These are phyloP conservation scores for Dromaius novaehollandiae DNA, from an alignment of 2,113 vertebrate genomes.

Conservation along the genomic window DNA sequence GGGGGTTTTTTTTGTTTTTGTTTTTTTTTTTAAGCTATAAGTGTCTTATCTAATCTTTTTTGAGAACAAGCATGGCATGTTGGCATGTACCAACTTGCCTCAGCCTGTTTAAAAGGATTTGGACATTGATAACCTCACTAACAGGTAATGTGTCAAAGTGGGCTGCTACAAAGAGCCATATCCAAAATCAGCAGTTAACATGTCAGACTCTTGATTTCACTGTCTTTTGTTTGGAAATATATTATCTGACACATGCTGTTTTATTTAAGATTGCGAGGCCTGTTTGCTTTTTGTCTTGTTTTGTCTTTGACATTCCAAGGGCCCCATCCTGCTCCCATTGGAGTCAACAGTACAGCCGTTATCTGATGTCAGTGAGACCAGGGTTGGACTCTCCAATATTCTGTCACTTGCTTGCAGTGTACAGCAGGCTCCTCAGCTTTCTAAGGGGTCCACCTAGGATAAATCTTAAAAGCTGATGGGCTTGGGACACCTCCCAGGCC, in stretches of 20 bases:
- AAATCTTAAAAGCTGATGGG: neutral
- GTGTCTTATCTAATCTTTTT: neutral
- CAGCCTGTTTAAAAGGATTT: neutral
- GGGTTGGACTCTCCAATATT: neutral
- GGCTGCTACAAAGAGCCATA: neutral
- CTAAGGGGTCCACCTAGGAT: neutral
- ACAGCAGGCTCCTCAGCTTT: neutral
- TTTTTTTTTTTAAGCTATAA: neutral
- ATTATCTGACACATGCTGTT: neutral
- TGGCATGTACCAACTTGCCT: neutral
- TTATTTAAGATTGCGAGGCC: neutral
- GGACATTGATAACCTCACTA: neutral
- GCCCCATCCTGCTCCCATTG: neutral
- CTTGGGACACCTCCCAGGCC: neutral
- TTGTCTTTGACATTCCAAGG: neutral
- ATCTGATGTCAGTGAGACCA: neutral
- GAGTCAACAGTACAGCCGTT: neutral
- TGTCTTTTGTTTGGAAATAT: neutral
- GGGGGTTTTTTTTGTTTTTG: too few relatives aligned
- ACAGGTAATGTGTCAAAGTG: neutral
- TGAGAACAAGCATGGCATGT: neutral
- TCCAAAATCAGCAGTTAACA: neutral
- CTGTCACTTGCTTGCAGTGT: neutral
- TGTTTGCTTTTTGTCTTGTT: neutral
- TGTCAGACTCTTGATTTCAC: neutral